Evolutionary conservation across 2,888 invertebrate genomes (phyloP).

Genomic region (Drosophila stalkeri): DNA sequence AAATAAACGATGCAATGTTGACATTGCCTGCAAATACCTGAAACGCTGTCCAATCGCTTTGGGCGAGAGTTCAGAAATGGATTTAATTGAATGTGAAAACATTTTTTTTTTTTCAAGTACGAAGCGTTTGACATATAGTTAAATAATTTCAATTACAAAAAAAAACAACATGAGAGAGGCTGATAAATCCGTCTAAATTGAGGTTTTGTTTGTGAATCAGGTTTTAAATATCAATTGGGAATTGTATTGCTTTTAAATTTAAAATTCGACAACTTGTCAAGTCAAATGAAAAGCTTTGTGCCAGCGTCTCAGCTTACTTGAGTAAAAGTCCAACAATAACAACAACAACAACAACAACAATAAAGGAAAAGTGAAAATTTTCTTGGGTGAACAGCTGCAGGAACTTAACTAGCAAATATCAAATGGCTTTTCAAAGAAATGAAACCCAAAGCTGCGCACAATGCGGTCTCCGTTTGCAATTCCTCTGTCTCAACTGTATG

Average conservation of each 20-base stretch:
- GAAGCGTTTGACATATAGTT: not conserved
- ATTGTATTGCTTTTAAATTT: not conserved
- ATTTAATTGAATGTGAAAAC: constrained; percentile 19
- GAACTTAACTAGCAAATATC: constrained; percentile 8
- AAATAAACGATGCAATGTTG: constrained; percentile 33
- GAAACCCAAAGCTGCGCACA: constrained; percentile 27
- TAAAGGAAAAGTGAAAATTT: constrained; percentile 12
- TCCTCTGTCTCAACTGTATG: constrained; percentile 19
- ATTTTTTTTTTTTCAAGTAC: constrained; percentile 6
- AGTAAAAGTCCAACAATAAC: no score
- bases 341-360: not conserved
- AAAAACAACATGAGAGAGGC: not conserved
- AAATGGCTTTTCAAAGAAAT: constrained; percentile 15
- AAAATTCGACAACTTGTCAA: not conserved
- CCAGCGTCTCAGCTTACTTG: not conserved
- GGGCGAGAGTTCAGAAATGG: not conserved
- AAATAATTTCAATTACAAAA: not conserved
- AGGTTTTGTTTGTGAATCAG: not conserved
- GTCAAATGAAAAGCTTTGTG: not conserved
- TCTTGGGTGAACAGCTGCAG: not conserved
- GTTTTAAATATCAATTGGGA: not conserved
- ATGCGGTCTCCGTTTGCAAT: constrained; percentile 23
- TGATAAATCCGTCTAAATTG: not conserved
- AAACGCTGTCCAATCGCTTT: constrained; percentile 9
- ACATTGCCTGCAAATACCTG: constrained; percentile 34